These are phyloP conservation scores for Glossophaga mutica DNA, from an alignment of 2,797 vertebrate genomes.

Conservation along the genomic window DNA sequence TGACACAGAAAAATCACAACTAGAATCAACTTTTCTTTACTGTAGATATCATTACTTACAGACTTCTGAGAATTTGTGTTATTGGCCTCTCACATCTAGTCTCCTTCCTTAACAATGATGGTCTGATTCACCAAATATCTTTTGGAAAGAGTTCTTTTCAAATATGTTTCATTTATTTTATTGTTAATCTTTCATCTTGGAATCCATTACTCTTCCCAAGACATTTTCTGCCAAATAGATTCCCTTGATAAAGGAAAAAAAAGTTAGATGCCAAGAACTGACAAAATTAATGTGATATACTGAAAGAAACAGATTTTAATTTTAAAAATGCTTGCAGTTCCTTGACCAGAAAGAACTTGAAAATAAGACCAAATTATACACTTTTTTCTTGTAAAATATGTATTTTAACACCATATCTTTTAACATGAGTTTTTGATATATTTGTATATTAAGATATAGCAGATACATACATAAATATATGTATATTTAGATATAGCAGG, in stretches of 20 bases:
- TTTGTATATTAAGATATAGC: not conserved
- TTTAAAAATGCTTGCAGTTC: not conserved
- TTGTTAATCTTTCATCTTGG: not conserved
- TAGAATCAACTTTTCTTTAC: not conserved
- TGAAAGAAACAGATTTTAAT: not conserved
- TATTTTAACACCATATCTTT: not conserved
- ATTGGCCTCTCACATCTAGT: not conserved
- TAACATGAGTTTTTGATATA: not conserved
- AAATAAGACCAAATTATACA: not conserved
- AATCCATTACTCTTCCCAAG: not conserved
- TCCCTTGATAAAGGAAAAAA: not conserved
- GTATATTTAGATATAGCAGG: not conserved
- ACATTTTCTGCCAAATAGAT: not conserved
- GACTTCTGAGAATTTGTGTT: not conserved
- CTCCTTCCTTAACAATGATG: not conserved
- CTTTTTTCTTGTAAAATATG: not conserved
- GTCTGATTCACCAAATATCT: not conserved
- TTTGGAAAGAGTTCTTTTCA: not conserved
- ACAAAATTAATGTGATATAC: not conserved
- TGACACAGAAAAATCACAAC: not conserved
- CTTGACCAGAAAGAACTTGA: not conserved
- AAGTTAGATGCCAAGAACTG: not conserved
- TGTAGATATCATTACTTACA: not conserved
- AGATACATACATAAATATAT: too few relatives aligned
- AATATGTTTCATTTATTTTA: not conserved